Evolutionary conservation across 2,888 invertebrate species (phyloP).

Genomic region (Brenthis hecate): DNA sequence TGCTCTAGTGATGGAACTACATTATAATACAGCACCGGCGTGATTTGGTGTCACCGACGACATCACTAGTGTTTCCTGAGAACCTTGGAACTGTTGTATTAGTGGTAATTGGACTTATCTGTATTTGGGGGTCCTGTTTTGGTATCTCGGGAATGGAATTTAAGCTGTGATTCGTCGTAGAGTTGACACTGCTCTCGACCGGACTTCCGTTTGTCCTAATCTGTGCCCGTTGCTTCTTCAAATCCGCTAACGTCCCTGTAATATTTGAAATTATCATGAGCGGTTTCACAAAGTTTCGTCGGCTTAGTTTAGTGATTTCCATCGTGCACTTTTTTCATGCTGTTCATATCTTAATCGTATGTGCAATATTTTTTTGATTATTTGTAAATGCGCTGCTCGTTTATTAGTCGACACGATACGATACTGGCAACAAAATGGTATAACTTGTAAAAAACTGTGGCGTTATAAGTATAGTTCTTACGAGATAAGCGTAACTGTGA

Average conservation of each 20-base stretch:
- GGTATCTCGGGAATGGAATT: constrained; percentile 71
- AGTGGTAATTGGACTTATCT: constrained; percentile 70
- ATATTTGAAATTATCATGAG: constrained; percentile 40
- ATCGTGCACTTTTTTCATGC: constrained; percentile 21
- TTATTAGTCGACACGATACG: constrained; percentile 1
- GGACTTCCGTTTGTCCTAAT: constrained; percentile 86
- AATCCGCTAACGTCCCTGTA: constrained; percentile 91
- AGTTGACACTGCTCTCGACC: constrained; percentile 69
- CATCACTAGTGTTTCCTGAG: constrained; percentile 89
- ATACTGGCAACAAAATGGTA: constrained; percentile 21
- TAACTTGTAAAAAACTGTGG: constrained; percentile 26
- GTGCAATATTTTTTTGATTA: neutral
- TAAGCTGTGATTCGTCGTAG: constrained; percentile 71
- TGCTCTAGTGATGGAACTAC: constrained; percentile 60
- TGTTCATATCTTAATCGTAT: neutral
- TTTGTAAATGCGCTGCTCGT: neutral
- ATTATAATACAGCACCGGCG: constrained; percentile 89
- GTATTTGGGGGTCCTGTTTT: constrained; percentile 67
- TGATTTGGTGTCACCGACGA: constrained; percentile 87
- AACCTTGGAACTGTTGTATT: constrained; percentile 81
- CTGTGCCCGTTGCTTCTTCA: constrained; percentile 95
- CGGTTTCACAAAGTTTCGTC: neutral
- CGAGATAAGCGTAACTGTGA: constrained; percentile 41
- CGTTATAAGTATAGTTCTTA: constrained; percentile 33
- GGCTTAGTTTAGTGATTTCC: constrained; percentile 7